Conservation (phyloP, 2,888 invertebrate genomes). For the Tuberolachnus salignus region DNA sequence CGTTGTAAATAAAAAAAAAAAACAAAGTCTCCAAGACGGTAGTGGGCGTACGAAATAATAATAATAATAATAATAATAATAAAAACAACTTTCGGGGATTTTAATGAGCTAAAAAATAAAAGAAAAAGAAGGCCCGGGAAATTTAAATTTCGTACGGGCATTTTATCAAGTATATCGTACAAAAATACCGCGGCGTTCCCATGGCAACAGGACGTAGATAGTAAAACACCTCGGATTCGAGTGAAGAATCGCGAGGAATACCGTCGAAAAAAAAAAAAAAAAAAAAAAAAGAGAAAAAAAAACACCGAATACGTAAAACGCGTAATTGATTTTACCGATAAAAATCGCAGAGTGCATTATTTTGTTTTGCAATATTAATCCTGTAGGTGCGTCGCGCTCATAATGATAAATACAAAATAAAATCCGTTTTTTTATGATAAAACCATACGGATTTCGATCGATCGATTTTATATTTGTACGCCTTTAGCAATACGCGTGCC, state of each 20-base stretch:
- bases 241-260: neutral
- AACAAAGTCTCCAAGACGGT: too few relatives aligned
- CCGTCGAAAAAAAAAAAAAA: neutral
- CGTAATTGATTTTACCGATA: conserved; percentile 6
- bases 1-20: too few relatives aligned
- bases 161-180: neutral
- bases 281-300: too few relatives aligned
- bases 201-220: neutral
- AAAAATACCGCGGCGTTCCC: conserved; percentile 25
- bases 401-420: too few relatives aligned
- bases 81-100: neutral
- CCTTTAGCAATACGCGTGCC: too few relatives aligned
- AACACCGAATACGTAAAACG: neutral
- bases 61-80: too few relatives aligned
- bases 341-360: neutral
- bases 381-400: too few relatives aligned
- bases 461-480: too few relatives aligned
- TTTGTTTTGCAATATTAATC: too few relatives aligned
- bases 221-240: too few relatives aligned
- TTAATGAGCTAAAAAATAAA: conserved; percentile 24
- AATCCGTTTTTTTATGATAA: too few relatives aligned
- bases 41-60: neutral
- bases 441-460: too few relatives aligned
- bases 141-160: conserved; percentile 14
- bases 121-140: neutral